Evolutionary conservation across 2,113 vertebrate genomes (phyloP).

Genomic region (Bettongia penicillata): DNA sequence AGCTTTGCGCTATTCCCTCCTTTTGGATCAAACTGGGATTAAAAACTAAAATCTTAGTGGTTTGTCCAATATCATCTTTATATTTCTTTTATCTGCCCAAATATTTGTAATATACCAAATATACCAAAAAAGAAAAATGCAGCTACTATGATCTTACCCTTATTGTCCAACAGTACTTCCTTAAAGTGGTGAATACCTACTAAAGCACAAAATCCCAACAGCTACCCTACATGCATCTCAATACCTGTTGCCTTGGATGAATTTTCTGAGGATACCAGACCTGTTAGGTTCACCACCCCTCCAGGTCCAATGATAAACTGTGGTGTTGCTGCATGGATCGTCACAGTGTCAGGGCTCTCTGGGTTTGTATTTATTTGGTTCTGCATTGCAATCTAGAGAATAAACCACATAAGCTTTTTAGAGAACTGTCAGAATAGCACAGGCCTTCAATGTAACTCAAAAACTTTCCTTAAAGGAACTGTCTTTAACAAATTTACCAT

Average conservation of each 20-base stretch:
- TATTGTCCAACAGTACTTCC: conserved; percentile 64
- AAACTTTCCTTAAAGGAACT: conserved; percentile 12
- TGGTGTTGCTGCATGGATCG: conserved; percentile 89
- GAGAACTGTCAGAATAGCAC: conserved; percentile 41
- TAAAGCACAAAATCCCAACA: conserved; percentile 72
- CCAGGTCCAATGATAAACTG: conserved; percentile 94
- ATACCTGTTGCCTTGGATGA: conserved; percentile 80
- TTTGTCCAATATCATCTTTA: conserved; percentile 49
- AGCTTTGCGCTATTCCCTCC: conserved; percentile 44
- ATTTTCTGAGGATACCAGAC: conserved; percentile 86
- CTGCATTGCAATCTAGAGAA: conserved; percentile 91
- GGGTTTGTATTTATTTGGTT: conserved; percentile 94
- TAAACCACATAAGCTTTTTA: conserved; percentile 62
- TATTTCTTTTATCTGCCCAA: conserved; percentile 4
- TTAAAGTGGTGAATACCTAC: conserved; percentile 63
- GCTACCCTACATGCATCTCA: conserved; percentile 75
- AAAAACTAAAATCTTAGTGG: conserved; percentile 20
- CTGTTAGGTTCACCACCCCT: conserved; percentile 92
- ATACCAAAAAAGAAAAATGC: conserved; percentile 21
- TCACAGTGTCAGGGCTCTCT: conserved; percentile 92
- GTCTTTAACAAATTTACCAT: conserved; percentile 21
- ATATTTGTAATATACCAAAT: conserved; percentile 21
- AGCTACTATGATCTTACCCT: conserved; percentile 72
- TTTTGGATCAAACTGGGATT: conserved; percentile 42
- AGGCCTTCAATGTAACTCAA: conserved; percentile 13